Evolutionary conservation across 2,888 invertebrate species (phyloP).

Genomic region (Sclerodermus sp.): DNA sequence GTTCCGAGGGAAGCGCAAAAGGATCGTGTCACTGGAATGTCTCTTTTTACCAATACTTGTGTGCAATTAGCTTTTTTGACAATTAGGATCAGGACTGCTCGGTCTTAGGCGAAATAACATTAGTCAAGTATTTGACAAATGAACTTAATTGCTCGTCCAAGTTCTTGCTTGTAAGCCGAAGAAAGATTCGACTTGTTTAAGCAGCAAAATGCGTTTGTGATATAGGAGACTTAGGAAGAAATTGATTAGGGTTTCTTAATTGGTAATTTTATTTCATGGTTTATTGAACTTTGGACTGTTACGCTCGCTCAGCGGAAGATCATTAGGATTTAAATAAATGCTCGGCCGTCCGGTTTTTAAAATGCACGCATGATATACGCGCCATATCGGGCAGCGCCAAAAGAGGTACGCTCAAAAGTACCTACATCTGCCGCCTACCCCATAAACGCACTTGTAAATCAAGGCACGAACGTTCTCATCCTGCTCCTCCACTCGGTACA

Average conservation of each 20-base stretch:
- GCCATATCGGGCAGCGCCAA: slow-evolving; percentile 11
- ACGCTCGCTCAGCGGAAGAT: slow-evolving; percentile 9
- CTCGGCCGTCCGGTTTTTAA: slow-evolving; percentile 26
- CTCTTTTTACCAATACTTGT: too few relatives aligned
- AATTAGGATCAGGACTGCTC: slow-evolving; percentile 15
- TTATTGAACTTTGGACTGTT: too few relatives aligned
- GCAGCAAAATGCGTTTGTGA: too few relatives aligned
- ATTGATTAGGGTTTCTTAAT: too few relatives aligned
- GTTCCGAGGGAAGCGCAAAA: too few relatives aligned
- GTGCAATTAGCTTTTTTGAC: too few relatives aligned
- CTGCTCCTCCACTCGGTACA: not conserved
- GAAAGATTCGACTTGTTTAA: not conserved
- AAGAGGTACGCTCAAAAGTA: too few relatives aligned
- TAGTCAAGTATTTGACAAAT: slow-evolving; percentile 51
- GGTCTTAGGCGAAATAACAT: slow-evolving; percentile 26
- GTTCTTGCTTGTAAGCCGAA: slow-evolving; percentile 26
- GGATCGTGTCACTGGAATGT: too few relatives aligned
- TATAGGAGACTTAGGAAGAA: too few relatives aligned
- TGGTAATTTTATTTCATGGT: too few relatives aligned
- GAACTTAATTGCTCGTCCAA: slow-evolving; percentile 47
- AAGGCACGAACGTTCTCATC: slow-evolving; percentile 29
- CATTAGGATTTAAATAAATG: slow-evolving; percentile 36
- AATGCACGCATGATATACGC: slow-evolving; percentile 26
- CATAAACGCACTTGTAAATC: slow-evolving; percentile 51
- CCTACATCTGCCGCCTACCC: slow-evolving; percentile 47